A percentile compares a stretch with the other conserved stretches of the same genome.
These are phyloP conservation scores for Eidolon helvum DNA, from an alignment of 2,113 vertebrate species.

Conservation along the genomic window DNA sequence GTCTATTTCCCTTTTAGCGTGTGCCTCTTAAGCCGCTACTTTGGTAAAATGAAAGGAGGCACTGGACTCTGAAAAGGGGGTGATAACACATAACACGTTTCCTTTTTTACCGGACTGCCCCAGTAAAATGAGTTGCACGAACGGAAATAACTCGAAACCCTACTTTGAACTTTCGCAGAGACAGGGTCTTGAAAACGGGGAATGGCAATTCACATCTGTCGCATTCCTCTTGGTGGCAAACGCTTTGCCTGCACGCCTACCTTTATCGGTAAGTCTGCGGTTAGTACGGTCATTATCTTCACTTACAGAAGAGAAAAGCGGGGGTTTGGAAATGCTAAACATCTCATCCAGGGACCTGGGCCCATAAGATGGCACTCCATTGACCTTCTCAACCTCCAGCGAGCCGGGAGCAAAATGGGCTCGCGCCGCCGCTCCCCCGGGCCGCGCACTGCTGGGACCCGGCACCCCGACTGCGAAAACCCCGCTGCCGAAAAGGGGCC, in stretches of 20 bases:
- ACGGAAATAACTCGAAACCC: not conserved
- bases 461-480: not conserved
- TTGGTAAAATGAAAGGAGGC: not conserved
- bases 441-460: not conserved
- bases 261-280: not conserved
- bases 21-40: not conserved
- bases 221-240: not conserved
- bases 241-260: not conserved
- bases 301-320: not conserved
- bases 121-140: not conserved
- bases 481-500: too few species aligned
- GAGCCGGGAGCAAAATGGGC: not conserved
- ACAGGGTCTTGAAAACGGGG: not conserved
- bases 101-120: not conserved
- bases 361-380: not conserved
- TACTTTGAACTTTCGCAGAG: not conserved
- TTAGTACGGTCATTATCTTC: not conserved
- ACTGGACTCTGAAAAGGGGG: not conserved
- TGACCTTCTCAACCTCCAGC: not conserved
- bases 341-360: not conserved
- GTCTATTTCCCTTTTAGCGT: not conserved
- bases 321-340: not conserved
- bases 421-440: not conserved
- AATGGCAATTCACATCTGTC: not conserved
- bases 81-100: not conserved